These are phyloP conservation scores for Cydia strobilella DNA, from an alignment of 1,140 invertebrate species.

Conservation along the genomic window DNA sequence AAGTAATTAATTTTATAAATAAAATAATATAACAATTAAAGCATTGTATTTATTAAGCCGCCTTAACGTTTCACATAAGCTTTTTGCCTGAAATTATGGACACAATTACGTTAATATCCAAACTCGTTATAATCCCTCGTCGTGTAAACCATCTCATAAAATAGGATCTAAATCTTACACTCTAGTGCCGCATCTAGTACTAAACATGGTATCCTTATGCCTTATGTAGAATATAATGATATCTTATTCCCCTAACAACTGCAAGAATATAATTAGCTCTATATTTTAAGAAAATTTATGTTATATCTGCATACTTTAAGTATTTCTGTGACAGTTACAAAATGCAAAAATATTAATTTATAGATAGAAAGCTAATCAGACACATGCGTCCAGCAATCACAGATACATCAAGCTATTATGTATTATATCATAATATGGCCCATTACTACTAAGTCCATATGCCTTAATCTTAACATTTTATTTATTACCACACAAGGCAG, in stretches of 20 bases:
- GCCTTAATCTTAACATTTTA: no score
- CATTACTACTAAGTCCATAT: neutral
- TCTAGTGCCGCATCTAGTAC: neutral
- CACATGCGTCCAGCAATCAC: constrained; percentile 32
- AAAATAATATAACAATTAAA: constrained; percentile 14
- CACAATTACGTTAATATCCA: constrained; percentile 24
- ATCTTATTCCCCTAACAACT: neutral
- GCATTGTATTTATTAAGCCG: constrained; percentile 44
- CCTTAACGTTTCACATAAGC: constrained; percentile 46
- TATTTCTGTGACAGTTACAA: constrained; percentile 3
- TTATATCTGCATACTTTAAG: constrained; percentile 1
- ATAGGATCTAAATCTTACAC: constrained; percentile 53
- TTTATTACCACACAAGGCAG: neutral
- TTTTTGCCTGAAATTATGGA: constrained; percentile 36
- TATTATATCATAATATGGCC: neutral
- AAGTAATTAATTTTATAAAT: constrained; percentile 23
- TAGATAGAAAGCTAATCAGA: constrained; percentile 32
- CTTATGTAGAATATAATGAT: neutral
- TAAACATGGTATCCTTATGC: neutral
- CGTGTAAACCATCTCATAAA: constrained; percentile 63
- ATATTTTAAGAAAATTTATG: neutral
- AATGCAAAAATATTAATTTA: constrained; percentile 26
- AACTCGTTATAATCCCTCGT: constrained; percentile 36
- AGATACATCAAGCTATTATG: constrained; percentile 31
- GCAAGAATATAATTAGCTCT: neutral